phyloP scores from a whole-genome alignment of 2,888 invertebrate species.

The Tethea ocularis region DNA sequence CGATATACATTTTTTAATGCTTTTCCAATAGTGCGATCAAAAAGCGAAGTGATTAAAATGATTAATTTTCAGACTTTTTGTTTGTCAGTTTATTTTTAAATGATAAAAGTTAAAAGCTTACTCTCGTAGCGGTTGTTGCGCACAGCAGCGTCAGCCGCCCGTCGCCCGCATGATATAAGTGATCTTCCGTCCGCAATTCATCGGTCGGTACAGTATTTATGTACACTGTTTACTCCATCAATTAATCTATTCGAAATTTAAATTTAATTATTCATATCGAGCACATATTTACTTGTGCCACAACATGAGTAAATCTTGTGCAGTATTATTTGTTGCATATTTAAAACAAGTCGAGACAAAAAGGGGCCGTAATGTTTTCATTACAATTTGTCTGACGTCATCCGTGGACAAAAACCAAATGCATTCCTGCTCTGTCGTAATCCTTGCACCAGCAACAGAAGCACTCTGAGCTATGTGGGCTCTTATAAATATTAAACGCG shows the following conservation, averaged over 20 bases:
- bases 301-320: no score
- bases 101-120: conserved; percentile 60
- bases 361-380: conserved; percentile 52
- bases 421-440: conserved; percentile 64
- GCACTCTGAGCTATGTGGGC: conserved; percentile 67
- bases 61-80: conserved; percentile 48
- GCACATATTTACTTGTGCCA: not conserved
- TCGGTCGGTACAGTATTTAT: conserved; percentile 47
- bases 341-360: conserved; percentile 27
- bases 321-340: conserved; percentile 11
- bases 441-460: conserved; percentile 69
- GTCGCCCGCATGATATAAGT: conserved; percentile 52
- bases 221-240: conserved; percentile 51
- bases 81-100: conserved; percentile 45
- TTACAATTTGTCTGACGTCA: conserved; percentile 60
- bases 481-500: conserved; percentile 80
- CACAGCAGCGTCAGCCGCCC: conserved; percentile 32
- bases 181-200: conserved; percentile 61
- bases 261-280: not conserved
- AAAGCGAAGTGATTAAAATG: conserved; percentile 55
- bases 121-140: conserved; percentile 54
- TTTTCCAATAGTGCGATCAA: conserved; percentile 48
- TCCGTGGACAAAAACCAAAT: conserved; percentile 61
- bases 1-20: conserved; percentile 49
- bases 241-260: conserved; percentile 43